Evolutionary conservation across 2,888 invertebrate genomes (phyloP).

Genomic region (Cantharis lateralis): DNA sequence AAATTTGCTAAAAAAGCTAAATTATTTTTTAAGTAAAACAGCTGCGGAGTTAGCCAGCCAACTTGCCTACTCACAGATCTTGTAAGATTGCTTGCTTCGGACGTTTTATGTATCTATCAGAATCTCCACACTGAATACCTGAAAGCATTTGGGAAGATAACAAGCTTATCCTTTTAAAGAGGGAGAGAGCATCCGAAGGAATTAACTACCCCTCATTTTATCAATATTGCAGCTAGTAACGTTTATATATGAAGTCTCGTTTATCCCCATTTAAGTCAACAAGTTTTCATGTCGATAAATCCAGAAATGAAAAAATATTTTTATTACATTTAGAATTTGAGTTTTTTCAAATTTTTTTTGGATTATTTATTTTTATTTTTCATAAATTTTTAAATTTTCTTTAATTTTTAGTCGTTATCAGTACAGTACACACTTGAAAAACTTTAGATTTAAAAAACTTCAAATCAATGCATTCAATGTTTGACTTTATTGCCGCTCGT

Average conservation of each 20-base stretch:
- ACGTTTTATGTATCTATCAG: not conserved
- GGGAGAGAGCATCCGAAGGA: not conserved
- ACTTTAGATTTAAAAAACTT: too few species aligned
- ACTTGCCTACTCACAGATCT: not conserved
- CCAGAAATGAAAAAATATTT: not conserved
- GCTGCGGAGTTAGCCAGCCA: not conserved
- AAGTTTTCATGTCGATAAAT: not conserved
- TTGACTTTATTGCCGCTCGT: too few species aligned
- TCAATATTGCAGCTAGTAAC: not conserved
- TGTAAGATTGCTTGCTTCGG: not conserved
- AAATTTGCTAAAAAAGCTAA: too few species aligned
- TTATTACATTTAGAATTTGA: too few species aligned
- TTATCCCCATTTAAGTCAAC: not conserved
- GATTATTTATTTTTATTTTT: too few species aligned
- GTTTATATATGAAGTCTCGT: not conserved
- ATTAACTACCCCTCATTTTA: not conserved
- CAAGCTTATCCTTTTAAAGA: not conserved
- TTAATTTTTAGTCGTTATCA: too few species aligned
- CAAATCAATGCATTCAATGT: too few species aligned
- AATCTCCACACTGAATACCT: not conserved
- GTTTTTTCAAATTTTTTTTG: too few species aligned
- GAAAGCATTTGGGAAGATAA: not conserved
- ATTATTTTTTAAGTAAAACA: not conserved
- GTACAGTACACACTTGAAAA: too few species aligned
- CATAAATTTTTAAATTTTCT: too few species aligned